Base-by-base conservation (phyloP, 2,797 vertebrate genomes). In the Sitta carolinensis region DNA sequence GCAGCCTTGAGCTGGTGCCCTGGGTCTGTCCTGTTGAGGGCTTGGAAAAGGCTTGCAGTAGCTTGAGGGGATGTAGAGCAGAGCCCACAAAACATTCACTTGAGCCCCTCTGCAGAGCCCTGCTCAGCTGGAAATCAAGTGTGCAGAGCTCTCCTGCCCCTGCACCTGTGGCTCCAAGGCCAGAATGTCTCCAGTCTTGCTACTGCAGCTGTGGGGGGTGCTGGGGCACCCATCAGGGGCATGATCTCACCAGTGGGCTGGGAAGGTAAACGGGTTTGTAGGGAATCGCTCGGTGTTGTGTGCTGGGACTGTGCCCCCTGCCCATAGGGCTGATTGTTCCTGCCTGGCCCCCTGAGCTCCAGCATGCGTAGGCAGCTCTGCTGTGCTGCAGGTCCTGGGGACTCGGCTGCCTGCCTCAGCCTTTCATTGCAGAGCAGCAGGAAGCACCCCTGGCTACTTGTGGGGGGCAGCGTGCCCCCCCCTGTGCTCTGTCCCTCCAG, bases 1-100 rank as follows among this genome's bases (percentile, higher is more conserved):
- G 38, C 61, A 70, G 57, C 34, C 55, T 54, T 48, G 50, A 55
- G 43, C 40, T 62, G 25, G 16, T 73, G 38, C 78, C 20, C 63
- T 2, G 2, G 2, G 3, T 36, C 34, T 51, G 36, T 42, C 36
- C 27, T 1, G 0, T 25, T 1, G 2, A 47, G 30, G 14, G 6
- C 15, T 89, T 67, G 80, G 67, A 42, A 86, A 72, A 2, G 17
- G 81, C 42, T 77, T 7, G 5, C 30, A 74, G 62, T 26, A 87
- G 50, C 0, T 76, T 73, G 34, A 5, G 22, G 20, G 29, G 1
- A 68, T 16, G 1, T 5, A 32, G 38, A 74, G 34, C 67, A 77
- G 34, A 89, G 12, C 23, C 38, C 43, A 43, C 16, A 54, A 54
- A 67, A 38, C 4, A 11, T 21, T 72, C 51, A 57, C 25, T 40